These are phyloP conservation scores for Cotesia vestalis DNA, from an alignment of 1,140 invertebrate species.

Conservation along the genomic window DNA sequence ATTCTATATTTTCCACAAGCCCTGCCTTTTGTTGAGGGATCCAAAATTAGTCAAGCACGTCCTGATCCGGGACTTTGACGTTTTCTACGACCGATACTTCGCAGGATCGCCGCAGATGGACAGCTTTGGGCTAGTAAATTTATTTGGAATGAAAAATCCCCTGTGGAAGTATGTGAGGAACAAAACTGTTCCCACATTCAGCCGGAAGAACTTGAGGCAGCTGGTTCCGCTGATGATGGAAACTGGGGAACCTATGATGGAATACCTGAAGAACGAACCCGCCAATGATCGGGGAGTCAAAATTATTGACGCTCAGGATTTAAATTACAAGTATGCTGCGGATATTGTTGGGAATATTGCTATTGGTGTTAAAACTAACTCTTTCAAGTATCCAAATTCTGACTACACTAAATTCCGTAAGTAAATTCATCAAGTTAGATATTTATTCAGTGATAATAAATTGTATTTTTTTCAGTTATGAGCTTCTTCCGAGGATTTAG, in stretches of 20 bases:
- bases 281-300: neutral
- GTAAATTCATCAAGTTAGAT: conserved; percentile 3
- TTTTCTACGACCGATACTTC: conserved; percentile 59
- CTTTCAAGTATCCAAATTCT: conserved; percentile 52
- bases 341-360: conserved; percentile 67
- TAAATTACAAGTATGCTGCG: conserved; percentile 59
- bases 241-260: conserved; percentile 42
- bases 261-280: conserved; percentile 41
- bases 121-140: conserved; percentile 40
- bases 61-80: conserved; percentile 67
- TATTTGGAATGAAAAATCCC: conserved; percentile 51
- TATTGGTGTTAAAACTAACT: conserved; percentile 65
- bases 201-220: conserved; percentile 62
- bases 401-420: conserved; percentile 55
- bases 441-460: neutral
- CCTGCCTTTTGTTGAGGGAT: conserved; percentile 67
- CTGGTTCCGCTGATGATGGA: conserved; percentile 63
- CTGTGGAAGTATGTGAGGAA: conserved; percentile 51
- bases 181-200: conserved; percentile 64
- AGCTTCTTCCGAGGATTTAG: conserved; percentile 30
- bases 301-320: conserved; percentile 49
- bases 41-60: conserved; percentile 67
- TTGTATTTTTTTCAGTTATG: neutral
- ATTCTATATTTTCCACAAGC: conserved; percentile 57
- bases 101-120: conserved; percentile 38